Base-by-base conservation (phyloP, 1,140 invertebrate genomes). In the Zaprionus gabonicus region DNA sequence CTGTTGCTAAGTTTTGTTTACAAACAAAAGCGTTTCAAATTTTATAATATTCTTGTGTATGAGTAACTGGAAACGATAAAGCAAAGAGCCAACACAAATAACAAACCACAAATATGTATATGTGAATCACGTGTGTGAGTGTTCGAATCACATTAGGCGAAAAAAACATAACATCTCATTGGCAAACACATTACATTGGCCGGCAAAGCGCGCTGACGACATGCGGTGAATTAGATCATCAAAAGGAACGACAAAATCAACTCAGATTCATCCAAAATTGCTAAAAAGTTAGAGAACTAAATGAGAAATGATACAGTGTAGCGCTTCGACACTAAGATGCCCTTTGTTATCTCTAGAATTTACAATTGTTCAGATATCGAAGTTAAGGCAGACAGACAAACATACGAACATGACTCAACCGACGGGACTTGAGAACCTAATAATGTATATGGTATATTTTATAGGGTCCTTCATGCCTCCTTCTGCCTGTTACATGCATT, bases 211-310 rank as follows among this genome's bases (percentile, higher is more conserved):
- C 5, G 66, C 58, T 75, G 67, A 71, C 67, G 72, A 58, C 72
- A 75, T 75, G 41, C 46, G 31, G 25, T 49, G 60, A 41, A 71
- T 76, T 76, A 76, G 73, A 71, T 76, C 73, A 76, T 71, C 73
- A 53, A 55, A 73, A 51, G 34, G 6, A 55, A 68, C 38, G 34
- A 13, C 51, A 49, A 75, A 12, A 17, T 6, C 27, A 25, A 56
- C 4, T 27, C 27, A 44, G 41, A 20, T 55, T 44, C n/a, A 55
- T 28, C 7, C 4, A 74, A 58, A 55, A 49, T 36, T 65, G 44
- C 44, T n/a, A 62, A 70, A 38, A 63, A 28, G 17, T 27, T 27
- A 28, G 25, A 34, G 9, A 27, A 58, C 44, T 62, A 27, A 6
- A 36, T 9, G 9, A 9, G 5, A n/a, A 34, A 34, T 2, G 31